A percentile compares a stretch with the other conserved stretches of the same genome.
Conservation (phyloP, 2,113 vertebrate species). For the Pipra filicauda region DNA sequence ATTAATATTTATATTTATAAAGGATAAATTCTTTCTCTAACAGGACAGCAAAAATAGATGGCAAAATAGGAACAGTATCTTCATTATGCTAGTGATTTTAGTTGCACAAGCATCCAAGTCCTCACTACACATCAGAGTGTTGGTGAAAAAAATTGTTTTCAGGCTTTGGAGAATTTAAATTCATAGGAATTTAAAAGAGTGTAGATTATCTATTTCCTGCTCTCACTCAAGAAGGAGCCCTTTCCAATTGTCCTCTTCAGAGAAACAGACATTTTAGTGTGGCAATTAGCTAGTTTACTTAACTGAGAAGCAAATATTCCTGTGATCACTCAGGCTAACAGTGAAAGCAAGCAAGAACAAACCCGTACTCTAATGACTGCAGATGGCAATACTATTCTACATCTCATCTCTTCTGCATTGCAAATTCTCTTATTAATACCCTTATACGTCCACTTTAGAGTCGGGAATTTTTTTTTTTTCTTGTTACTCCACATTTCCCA, state of each 20-base stretch:
- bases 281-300: slow-evolving; percentile 67
- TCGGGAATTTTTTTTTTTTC: background rate
- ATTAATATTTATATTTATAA: background rate
- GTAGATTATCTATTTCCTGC: background rate
- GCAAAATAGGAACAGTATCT: background rate
- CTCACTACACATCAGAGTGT: background rate
- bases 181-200: background rate
- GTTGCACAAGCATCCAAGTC: background rate
- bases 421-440: slow-evolving; percentile 44
- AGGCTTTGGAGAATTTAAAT: background rate
- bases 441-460: slow-evolving; percentile 19
- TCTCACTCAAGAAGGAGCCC: slow-evolving; percentile 11
- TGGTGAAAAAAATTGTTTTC: background rate
- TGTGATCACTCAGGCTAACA: slow-evolving; percentile 60
- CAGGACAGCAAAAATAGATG: background rate
- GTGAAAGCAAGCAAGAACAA: slow-evolving; percentile 24
- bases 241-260: slow-evolving; percentile 41
- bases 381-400: slow-evolving; percentile 53
- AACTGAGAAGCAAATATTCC: slow-evolving; percentile 59
- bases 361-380: slow-evolving; percentile 44
- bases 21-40: background rate
- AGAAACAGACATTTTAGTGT: slow-evolving; percentile 42
- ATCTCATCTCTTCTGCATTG: slow-evolving; percentile 25
- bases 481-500: slow-evolving; percentile 1
- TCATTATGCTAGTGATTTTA: background rate